Conservation (phyloP, 2,888 invertebrate species). For the Macrophya annulata region DNA sequence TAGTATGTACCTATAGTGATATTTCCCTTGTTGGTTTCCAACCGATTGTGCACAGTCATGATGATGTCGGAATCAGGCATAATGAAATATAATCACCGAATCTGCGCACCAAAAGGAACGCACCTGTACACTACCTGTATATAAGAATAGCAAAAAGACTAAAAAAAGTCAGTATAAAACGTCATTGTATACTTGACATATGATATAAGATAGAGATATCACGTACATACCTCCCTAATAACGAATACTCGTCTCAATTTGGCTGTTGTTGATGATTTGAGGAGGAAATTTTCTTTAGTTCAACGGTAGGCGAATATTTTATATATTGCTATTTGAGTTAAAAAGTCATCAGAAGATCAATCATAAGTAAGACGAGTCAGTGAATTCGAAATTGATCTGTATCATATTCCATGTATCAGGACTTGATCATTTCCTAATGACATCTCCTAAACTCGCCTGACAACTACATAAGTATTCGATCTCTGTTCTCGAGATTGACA, state of each 20-base stretch:
- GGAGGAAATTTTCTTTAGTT: background rate
- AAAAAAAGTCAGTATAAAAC: conserved; percentile 1
- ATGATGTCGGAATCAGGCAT: background rate
- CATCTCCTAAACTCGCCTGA: background rate
- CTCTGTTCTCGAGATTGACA: background rate
- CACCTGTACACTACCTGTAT: background rate
- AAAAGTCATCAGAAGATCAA: background rate
- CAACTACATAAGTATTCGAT: background rate
- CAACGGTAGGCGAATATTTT: background rate
- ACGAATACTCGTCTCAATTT: background rate
- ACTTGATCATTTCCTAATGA: background rate
- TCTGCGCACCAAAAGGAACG: background rate
- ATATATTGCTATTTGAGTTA: background rate
- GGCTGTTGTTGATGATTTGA: background rate
- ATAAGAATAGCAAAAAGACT: conserved; percentile 12
- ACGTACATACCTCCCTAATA: background rate
- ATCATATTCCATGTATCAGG: background rate
- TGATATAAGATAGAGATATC: background rate
- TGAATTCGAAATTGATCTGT: background rate
- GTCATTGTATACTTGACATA: background rate
- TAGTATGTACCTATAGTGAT: too few relatives aligned
- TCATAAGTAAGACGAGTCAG: conserved; percentile 1
- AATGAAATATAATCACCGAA: background rate
- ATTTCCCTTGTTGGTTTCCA: background rate
- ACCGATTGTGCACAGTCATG: background rate